Evolutionary conservation across 2,113 vertebrate genomes (phyloP), one percentile per base, ranked within the genome.

Genomic region (Cinclus mexicanus): DNA sequence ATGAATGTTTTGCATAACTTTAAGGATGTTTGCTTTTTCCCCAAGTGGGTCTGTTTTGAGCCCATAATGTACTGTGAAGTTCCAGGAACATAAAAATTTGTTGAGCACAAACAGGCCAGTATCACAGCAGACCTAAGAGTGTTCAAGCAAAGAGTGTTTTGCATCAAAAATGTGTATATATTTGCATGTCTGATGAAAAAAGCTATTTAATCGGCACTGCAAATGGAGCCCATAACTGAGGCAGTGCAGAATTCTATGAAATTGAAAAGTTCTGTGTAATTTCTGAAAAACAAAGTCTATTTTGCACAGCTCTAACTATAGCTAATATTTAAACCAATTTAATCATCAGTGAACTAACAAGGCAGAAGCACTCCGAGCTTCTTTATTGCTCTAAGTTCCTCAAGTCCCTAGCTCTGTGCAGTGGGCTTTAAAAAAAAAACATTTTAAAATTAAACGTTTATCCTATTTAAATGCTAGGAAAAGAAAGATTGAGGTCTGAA

Each of bases 1-100:
- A 86, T 92, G 93, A 94, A 92, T 92, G 89, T 95, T 96, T 94
- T 97, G 94, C 95, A 96, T 97, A 95, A 90, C 78, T 93, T 95
- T 92, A 90, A 78, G 93, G 86, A 94, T 96, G 83, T 87, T 94
- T 94, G 75, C 76, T 75, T 96, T 89, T 90, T 96, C 83, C 95
- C 77, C 93, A 95, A 94, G 86, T 84, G 93, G 88, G 79, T 67
- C 90, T 96, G 88, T 68, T 97, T 89, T 8, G 79, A 96, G 94
- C 77, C 92, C 65, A 56, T 96, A 94, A 96, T 83, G 61, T 75
- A 10, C 95, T 97, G 93, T 97, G 96, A 93, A 97, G 92, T 90
- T 95, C 82, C 86, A 75, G 93, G 89, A 96, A 87, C 67, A 89
- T 85, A 22, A 64, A 93, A 92, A 89, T 94, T 64, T 74, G 42